Percentiles rank a stretch among this genome's conserved stretches.
phyloP scores from a whole-genome alignment of 2,797 vertebrate species.

The Nothura maculosa region DNA sequence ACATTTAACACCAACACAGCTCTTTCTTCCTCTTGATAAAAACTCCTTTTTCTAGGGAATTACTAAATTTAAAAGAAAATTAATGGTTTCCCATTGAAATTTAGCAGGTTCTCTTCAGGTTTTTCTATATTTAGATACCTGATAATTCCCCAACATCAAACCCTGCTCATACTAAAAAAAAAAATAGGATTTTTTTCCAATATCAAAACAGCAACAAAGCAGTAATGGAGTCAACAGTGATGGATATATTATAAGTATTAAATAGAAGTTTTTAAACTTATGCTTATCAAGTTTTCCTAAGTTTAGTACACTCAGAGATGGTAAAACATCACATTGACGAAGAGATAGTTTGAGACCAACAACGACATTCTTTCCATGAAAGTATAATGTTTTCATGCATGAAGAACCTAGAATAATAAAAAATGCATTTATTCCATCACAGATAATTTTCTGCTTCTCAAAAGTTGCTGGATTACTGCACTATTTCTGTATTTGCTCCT shows the following conservation, averaged over 20 bases:
- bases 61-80: slow-evolving; percentile 44
- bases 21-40: slow-evolving; percentile 23
- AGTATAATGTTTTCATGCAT: not conserved
- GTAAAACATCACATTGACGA: not conserved
- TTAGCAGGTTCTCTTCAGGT: not conserved
- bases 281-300: not conserved
- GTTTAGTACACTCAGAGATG: not conserved
- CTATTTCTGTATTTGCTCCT: slow-evolving; percentile 38
- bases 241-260: not conserved
- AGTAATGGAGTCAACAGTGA: not conserved
- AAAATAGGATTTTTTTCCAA: not conserved
- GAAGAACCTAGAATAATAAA: not conserved
- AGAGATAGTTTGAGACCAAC: not conserved
- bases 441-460: not conserved
- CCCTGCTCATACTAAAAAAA: not conserved
- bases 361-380: not conserved
- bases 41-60: not conserved
- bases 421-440: not conserved
- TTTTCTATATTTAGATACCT: slow-evolving; percentile 46
- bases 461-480: slow-evolving; percentile 11
- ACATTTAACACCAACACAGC: slow-evolving; percentile 60
- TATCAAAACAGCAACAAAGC: not conserved
- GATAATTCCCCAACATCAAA: slow-evolving; percentile 13
- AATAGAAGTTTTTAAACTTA: not conserved
- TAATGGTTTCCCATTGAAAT: slow-evolving; percentile 38